Percentiles rank a stretch among this genome's conserved stretches.
Conservation (phyloP, 2,888 invertebrate genomes). For the Latrodectus hesperus region DNA sequence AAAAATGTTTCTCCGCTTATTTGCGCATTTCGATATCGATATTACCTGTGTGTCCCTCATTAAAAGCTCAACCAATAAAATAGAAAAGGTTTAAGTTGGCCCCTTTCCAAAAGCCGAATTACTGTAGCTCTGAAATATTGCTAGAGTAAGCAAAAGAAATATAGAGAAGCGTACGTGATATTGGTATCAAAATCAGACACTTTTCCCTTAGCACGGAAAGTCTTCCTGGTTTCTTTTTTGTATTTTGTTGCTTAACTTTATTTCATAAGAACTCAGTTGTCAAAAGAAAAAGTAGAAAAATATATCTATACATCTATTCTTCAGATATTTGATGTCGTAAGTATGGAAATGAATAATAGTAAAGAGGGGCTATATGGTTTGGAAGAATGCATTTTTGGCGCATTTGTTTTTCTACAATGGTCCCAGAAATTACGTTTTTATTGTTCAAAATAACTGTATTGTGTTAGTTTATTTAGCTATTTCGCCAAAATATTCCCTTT, state of each 20-base stretch:
- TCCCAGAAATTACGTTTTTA: not conserved
- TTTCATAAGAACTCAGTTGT: not conserved
- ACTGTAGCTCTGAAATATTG: slow-evolving; percentile 22
- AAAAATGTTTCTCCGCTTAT: too few relatives aligned
- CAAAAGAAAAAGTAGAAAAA: not conserved
- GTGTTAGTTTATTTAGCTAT: too few relatives aligned
- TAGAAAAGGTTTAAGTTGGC: slow-evolving; percentile 14
- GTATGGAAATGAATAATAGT: not conserved
- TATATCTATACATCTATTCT: not conserved
- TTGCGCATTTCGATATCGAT: too few relatives aligned
- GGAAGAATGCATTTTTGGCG: not conserved
- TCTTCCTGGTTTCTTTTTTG: not conserved
- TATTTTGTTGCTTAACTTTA: slow-evolving; percentile 13
- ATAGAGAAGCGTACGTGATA: slow-evolving; percentile 26
- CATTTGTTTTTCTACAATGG: not conserved
- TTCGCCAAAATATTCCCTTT: too few relatives aligned
- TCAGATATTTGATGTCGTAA: not conserved
- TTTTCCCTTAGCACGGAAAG: not conserved
- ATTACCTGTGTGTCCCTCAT: not conserved
- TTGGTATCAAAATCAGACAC: slow-evolving; percentile 11
- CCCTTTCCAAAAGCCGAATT: slow-evolving; percentile 4
- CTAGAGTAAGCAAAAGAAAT: slow-evolving; percentile 4
- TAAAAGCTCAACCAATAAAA: not conserved
- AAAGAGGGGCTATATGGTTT: not conserved
- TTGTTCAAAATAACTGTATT: not conserved